Percentiles rank a stretch among this genome's conserved stretches.
These are phyloP conservation scores for Drosophila buzzatii DNA, from an alignment of 2,888 invertebrate genomes.

Conservation along the genomic window DNA sequence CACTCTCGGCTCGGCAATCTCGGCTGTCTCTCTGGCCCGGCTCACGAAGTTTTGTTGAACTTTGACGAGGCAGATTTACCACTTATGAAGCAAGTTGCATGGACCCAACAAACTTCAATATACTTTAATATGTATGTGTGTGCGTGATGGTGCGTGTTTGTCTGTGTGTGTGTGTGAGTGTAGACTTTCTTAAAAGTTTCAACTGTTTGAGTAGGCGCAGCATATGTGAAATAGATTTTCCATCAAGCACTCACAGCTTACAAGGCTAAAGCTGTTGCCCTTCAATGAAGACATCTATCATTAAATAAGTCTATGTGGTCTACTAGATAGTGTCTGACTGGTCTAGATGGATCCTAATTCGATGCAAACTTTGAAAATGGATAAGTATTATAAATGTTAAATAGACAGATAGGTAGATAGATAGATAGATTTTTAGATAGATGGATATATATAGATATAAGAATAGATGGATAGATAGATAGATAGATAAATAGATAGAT, in stretches of 20 bases:
- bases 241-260: slow-evolving; percentile 3
- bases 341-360: too few species aligned
- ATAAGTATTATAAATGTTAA: too few species aligned
- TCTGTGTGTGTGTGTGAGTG: not conserved
- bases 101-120: slow-evolving; percentile 21
- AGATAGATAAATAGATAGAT: not conserved
- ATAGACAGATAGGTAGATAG: too few species aligned
- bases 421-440: too few species aligned
- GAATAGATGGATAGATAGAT: not conserved
- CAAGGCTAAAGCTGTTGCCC: not conserved
- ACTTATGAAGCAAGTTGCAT: slow-evolving; percentile 29
- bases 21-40: slow-evolving; percentile 3
- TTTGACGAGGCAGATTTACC: slow-evolving; percentile 34
- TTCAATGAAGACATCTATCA: not conserved
- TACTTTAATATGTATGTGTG: slow-evolving; percentile 7
- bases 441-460: too few species aligned
- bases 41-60: slow-evolving; percentile 39
- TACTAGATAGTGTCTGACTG: not conserved
- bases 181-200: slow-evolving; percentile 37
- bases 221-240: slow-evolving; percentile 2
- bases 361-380: too few species aligned
- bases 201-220: slow-evolving; percentile 20
- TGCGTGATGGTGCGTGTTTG: not conserved
- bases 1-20: slow-evolving; percentile 5
- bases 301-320: slow-evolving; percentile 3